Evolutionary conservation across 2,113 vertebrate species (phyloP).

Genomic region (Phasianus colchicus): DNA sequence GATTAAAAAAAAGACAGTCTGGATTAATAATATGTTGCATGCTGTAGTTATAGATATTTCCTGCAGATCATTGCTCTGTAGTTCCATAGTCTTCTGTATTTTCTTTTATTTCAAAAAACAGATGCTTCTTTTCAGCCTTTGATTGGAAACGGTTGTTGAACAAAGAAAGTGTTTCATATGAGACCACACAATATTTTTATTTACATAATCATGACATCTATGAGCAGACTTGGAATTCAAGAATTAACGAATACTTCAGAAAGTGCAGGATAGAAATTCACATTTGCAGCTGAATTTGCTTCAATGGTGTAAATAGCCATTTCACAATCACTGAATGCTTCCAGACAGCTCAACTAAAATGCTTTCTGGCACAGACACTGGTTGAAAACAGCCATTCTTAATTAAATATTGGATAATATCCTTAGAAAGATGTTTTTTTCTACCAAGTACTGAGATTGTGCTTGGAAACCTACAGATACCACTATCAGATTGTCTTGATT

Average conservation of each 20-base stretch:
- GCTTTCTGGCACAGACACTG: background rate
- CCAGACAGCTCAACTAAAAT: background rate
- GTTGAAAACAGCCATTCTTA: background rate
- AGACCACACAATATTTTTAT: background rate
- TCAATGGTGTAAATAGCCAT: background rate
- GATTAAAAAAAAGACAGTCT: background rate
- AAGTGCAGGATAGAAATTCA: background rate
- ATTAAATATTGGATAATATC: background rate
- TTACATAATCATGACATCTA: background rate
- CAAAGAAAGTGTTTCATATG: background rate
- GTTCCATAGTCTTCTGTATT: background rate
- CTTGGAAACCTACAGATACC: background rate
- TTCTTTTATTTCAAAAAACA: constrained; percentile 17
- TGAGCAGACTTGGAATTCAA: constrained; percentile 3
- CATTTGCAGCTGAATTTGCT: constrained; percentile 25
- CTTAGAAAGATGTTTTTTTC: background rate
- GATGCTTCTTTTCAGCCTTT: constrained; percentile 12
- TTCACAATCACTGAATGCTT: constrained; percentile 37
- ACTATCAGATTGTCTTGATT: background rate
- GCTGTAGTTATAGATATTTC: constrained; percentile 34
- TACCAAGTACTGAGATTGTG: background rate
- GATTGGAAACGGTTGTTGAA: background rate
- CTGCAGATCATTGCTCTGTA: background rate
- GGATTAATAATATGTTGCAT: constrained; percentile 23
- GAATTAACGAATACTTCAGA: background rate